phyloP scores from a whole-genome alignment of 1,140 invertebrate species.

The Rhagoletis pomonella region DNA sequence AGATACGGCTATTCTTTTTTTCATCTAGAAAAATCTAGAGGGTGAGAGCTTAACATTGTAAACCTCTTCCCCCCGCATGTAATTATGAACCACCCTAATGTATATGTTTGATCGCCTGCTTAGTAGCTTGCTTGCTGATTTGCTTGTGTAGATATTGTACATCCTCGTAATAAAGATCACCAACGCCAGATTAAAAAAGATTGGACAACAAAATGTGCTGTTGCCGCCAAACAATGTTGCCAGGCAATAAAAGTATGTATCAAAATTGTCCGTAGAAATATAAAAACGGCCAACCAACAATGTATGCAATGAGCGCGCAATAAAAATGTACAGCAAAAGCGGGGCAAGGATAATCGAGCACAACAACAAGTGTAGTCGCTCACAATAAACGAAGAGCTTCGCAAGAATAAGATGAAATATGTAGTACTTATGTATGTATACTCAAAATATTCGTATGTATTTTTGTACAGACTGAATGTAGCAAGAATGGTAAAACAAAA shows the following conservation, averaged over 20 bases:
- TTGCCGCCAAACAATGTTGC: neutral
- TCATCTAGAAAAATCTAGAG: too few species aligned
- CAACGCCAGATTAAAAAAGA: constrained; percentile 49
- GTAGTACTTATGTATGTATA: too few species aligned
- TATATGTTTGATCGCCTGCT: too few species aligned
- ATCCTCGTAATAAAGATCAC: neutral
- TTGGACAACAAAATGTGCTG: constrained; percentile 41
- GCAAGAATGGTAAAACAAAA: neutral
- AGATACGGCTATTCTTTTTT: too few species aligned
- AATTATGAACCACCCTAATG: too few species aligned
- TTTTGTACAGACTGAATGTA: too few species aligned
- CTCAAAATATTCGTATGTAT: too few species aligned
- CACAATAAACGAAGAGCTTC: neutral
- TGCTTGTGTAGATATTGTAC: neutral
- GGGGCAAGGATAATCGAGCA: neutral
- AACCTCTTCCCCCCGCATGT: too few species aligned
- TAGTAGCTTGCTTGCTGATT: neutral
- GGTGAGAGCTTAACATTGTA: too few species aligned
- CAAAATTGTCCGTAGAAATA: neutral
- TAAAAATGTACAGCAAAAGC: neutral
- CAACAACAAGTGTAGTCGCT: neutral
- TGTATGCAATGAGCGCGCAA: neutral
- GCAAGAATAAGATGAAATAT: neutral
- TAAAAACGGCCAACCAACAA: neutral
- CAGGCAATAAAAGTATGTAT: constrained; percentile 4